Evolutionary conservation across 2,888 invertebrate species (phyloP), one percentile per base, ranked within the genome.

Genomic region (Tricholauxania praeusta): DNA sequence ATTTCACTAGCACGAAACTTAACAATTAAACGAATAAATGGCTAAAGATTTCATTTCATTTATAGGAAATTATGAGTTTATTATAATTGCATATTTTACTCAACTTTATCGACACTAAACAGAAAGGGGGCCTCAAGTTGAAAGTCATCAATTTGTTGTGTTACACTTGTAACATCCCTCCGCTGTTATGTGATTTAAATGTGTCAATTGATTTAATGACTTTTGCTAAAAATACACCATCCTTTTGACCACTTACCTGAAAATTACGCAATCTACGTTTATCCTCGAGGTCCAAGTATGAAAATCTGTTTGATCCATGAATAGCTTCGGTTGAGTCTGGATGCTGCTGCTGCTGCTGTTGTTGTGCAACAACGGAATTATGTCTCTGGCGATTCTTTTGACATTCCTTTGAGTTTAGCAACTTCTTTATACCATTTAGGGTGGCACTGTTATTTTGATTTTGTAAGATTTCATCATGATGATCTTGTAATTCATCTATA

Each of bases 291-390:
- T 82, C 83, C 63, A 69, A 51, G 15, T 60, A 51, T 51, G 55
- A 60, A 39, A 15, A 49, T 17, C 12, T 49, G 22, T 32, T n/a
- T 79, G 81, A 74, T 82, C 80, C 78, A 74, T 80, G 78, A 55
- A 79, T 75, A 22, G 81, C 77, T 71, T 86, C 86, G 28, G 87
- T 87, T 49, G 87, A 87, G 80, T 87, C 87, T 74, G 87, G 87
- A 81, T 87, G 86, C 79, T 86, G 85, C 77, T 85, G 86, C 75
- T n/a, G 28, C 4, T 28, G 28, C 3, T 80, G 82, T 52, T 78
- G 79, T 39, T 39, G 39, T 39, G 39, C 39, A 39, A 39, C 39
- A 39, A 39, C 39, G 1, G 10, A 10, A 39, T 39, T 39, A 4
- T 39, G 39, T 39, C 8, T 39, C 8, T 39, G 39, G 39, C 39